phyloP scores from a whole-genome alignment of 2,797 vertebrate species.

The Rhinella marina region DNA sequence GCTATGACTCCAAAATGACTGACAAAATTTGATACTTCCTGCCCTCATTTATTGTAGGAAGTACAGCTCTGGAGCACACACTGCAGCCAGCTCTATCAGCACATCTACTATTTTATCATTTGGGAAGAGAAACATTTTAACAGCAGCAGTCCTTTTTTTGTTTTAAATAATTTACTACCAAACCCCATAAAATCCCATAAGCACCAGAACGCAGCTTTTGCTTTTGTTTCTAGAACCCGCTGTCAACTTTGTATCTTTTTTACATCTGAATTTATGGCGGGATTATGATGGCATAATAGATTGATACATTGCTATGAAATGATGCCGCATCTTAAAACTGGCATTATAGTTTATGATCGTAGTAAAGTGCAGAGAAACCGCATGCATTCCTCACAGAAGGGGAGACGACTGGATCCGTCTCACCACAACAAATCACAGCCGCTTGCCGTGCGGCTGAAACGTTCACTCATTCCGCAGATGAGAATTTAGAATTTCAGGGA shows the following conservation, averaged over 20 bases:
- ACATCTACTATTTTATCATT: not conserved
- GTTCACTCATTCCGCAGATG: conserved; percentile 19
- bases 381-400: conserved; percentile 45
- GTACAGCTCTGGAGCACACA: not conserved
- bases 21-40: not conserved
- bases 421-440: conserved; percentile 50
- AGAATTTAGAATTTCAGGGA: conserved; percentile 5
- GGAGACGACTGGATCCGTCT: conserved; percentile 39
- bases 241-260: conserved; percentile 45
- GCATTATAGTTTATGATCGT: conserved; percentile 57
- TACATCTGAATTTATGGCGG: conserved; percentile 37
- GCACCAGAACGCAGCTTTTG: not conserved
- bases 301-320: conserved; percentile 58
- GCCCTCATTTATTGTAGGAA: not conserved
- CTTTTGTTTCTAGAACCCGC: conserved; percentile 27
- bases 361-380: conserved; percentile 55
- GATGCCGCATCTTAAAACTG: conserved; percentile 61
- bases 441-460: conserved; percentile 37
- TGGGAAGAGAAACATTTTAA: not conserved
- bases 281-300: conserved; percentile 57
- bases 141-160: not conserved
- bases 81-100: not conserved
- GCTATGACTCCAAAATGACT: not conserved
- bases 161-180: not conserved
- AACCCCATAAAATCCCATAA: conserved; percentile 11